Evolutionary conservation across 2,113 vertebrate genomes (phyloP), one percentile per base, ranked within the genome.

Genomic region (Perca schrenkii): DNA sequence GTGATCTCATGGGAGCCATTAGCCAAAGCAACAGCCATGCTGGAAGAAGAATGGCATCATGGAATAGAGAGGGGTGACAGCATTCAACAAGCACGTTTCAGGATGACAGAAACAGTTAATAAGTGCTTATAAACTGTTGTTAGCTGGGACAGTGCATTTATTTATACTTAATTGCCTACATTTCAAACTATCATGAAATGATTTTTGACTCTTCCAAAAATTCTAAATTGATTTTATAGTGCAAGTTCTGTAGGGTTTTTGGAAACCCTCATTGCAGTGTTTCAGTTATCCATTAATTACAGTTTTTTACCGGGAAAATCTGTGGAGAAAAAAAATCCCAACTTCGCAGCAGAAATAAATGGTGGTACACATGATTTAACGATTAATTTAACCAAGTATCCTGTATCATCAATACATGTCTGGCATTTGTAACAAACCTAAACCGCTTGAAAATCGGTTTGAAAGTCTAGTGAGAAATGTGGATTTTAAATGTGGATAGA

Each of bases 1-100:
- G 86, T 93, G 92, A 94, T 86, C 93, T 94, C 93, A 92, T 73
- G 84, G 90, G 93, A 91, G 73, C 81, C 83, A 82, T 94, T 90
- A 92, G 90, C 85, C 78, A 82, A 77, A 82, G 89, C 47, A 90
- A 82, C 50, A 40, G 80, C 25, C 43, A 21, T 47, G 79, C 82
- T 60, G 49, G 50, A 71, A 85, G 79, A 80, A 80, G 82, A 88
- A 89, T 90, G 84, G 81, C 88, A 94, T 93, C 93, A 93, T 91
- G 77, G 90, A 94, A 92, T 28, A 86, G 52, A 84, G 47, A 81
- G 52, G 28, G 74, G 72, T 93, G 89, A 93, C 91, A 91, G 80
- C 86, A 77, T 85, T 84, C 61, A 85, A 8, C 36, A 22, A 53
- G 67, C 80, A 93, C 76, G 43, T 88, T 93, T 90, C 83, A 88